phyloP scores from a whole-genome alignment of 2,113 vertebrate species.

The Promerops cafer region DNA sequence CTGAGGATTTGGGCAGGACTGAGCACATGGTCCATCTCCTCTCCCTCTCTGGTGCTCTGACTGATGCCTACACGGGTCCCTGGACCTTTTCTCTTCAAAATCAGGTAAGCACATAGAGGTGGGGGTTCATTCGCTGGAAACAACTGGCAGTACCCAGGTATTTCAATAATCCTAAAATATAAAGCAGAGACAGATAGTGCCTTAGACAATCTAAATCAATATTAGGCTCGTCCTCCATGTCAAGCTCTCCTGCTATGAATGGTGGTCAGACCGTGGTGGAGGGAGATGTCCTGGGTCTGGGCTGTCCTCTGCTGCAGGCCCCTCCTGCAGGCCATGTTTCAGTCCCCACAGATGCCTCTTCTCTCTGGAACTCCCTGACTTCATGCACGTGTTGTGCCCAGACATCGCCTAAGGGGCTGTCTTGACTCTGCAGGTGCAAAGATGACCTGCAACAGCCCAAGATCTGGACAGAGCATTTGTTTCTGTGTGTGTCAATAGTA shows the following conservation, averaged over 20 bases:
- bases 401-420: not conserved
- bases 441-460: not conserved
- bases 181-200: not conserved
- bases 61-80: fast-evolving
- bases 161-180: not conserved
- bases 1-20: not conserved
- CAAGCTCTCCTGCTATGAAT: not conserved
- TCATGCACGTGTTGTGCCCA: not conserved
- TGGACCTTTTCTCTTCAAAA: not conserved
- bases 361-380: not conserved
- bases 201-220: not conserved
- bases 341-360: not conserved
- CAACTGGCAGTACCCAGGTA: fast-evolving
- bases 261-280: not conserved
- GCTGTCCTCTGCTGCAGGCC: not conserved
- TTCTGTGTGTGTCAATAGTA: not conserved
- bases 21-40: not conserved
- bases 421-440: not conserved
- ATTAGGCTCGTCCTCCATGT: not conserved
- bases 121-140: fast-evolving
- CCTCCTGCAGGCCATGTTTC: not conserved
- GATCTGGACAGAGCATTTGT: not conserved
- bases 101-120: not conserved
- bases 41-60: not conserved
- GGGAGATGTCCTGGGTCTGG: not conserved